Percentiles rank a stretch among this genome's conserved stretches.
These are phyloP conservation scores for Phragmatobia fuliginosa DNA, from an alignment of 2,888 invertebrate genomes.

Conservation along the genomic window DNA sequence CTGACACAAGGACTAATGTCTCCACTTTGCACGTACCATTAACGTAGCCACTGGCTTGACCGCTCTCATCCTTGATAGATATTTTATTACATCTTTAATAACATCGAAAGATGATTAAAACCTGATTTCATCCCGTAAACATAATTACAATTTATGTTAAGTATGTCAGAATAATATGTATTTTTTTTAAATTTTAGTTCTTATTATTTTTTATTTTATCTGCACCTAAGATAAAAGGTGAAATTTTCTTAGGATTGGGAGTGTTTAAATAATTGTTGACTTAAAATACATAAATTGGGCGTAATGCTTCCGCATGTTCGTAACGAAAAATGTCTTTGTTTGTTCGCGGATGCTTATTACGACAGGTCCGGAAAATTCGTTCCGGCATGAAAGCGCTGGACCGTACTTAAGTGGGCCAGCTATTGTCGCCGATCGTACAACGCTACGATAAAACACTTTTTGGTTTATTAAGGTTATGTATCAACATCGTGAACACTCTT, in stretches of 20 bases:
- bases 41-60: conserved; percentile 53
- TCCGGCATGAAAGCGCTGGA: conserved; percentile 74
- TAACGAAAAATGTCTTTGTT: conserved; percentile 80
- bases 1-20: conserved; percentile 62
- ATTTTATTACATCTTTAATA: conserved; percentile 9
- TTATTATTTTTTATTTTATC: conserved; percentile 6
- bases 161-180: no score
- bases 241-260: conserved; percentile 24
- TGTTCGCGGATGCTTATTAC: conserved; percentile 79
- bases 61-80: conserved; percentile 29
- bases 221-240: background rate
- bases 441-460: conserved; percentile 74
- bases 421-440: conserved; percentile 69
- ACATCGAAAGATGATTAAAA: conserved; percentile 25
- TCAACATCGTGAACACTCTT: conserved; percentile 75
- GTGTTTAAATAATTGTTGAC: conserved; percentile 57
- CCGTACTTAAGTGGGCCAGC: conserved; percentile 77
- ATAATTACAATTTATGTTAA: background rate
- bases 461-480: conserved; percentile 77
- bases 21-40: conserved; percentile 70
- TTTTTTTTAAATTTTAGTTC: no score
- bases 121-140: conserved; percentile 18
- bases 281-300: conserved; percentile 71
- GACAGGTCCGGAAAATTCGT: conserved; percentile 75
- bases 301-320: conserved; percentile 73